Evolutionary conservation across 2,797 vertebrate species (phyloP), one percentile per base, ranked within the genome.

Genomic region (Pseudochromis fuscus): DNA sequence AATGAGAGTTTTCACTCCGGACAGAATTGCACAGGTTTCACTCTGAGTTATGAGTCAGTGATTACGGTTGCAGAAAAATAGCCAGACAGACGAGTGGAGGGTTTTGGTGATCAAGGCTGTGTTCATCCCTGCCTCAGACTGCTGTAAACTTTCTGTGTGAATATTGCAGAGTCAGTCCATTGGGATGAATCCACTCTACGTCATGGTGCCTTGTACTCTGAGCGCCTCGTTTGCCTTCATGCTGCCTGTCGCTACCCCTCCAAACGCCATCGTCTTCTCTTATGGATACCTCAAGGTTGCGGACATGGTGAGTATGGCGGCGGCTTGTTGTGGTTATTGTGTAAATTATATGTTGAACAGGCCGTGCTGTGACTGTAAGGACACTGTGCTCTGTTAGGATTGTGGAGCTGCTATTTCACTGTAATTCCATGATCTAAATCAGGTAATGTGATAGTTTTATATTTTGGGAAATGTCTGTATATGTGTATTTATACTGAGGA

Each of bases 191-290:
- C 98, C 98, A 0, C 84, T 99, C 52, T 98, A 97, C 30, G 81
- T 98, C 86, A 98, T 99, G 98, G 91, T 99, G 67, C 97, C 98
- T 23, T 95, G 95, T 56, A 97, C 97, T 3, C 94, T 99, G 73
- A 97, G 97, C 16, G 90, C 97, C 1, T 99, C 98, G 1, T 97
- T 99, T 44, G 97, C 97, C 72, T 99, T 99, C 93, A 98, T 99
- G 97, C 85, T 99, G 33, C 98, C 98, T 1, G 97, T 98, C 51
- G 98, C 97, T 37, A 99, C 97, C 0, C 97, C 98, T 0, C 97
- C 96, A 8, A 99, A 99, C 0, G 96, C 98, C n/a, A 99, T 99
- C 2, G 97, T 96, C 68, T 99, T 99, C 90, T 95, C 97, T 24
- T 97, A 97, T 0, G 97, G 98, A 73, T 96, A 95, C 86, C 94